Conservation (phyloP, 2,113 vertebrate genomes). For the Limnothrissa miodon region DNA sequence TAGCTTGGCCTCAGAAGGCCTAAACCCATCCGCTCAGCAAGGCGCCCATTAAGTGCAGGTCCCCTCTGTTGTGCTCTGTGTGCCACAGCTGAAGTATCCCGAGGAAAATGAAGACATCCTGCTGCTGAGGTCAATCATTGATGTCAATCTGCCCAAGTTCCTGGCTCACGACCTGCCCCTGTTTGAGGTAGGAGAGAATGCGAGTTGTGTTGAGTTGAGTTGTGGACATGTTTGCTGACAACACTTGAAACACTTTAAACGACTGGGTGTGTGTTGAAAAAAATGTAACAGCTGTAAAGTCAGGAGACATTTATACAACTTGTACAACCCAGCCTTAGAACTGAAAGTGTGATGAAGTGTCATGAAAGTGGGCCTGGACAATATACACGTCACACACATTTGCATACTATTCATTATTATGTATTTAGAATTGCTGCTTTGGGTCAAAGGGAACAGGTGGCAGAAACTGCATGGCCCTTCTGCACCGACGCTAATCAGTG, state of each 20-base stretch:
- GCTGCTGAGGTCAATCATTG: slow-evolving; percentile 86
- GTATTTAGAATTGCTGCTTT: not conserved
- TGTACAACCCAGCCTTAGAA: no score
- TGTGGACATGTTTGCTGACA: not conserved
- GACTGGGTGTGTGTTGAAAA: no score
- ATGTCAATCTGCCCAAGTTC: slow-evolving; percentile 91
- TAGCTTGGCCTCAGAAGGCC: slow-evolving; percentile 17
- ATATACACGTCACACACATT: not conserved
- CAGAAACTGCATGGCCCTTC: not conserved
- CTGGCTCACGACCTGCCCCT: slow-evolving; percentile 86
- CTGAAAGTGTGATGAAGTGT: not conserved
- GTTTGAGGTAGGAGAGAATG: slow-evolving; percentile 77
- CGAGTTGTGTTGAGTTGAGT: slow-evolving; percentile 22
- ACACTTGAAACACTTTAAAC: no score
- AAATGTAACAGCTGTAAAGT: no score
- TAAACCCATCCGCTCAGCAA: slow-evolving; percentile 28
- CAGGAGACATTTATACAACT: no score
- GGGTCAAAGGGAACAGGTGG: not conserved
- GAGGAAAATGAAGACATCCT: slow-evolving; percentile 87
- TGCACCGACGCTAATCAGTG: not conserved
- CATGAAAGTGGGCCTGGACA: not conserved
- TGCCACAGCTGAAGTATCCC: slow-evolving; percentile 80
- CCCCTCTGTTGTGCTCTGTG: slow-evolving; percentile 44
- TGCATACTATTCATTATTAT: slow-evolving; percentile 6
- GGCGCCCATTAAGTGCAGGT: slow-evolving; percentile 33